Evolutionary conservation across 2,797 vertebrate genomes (phyloP).

Genomic region (Chaetophractus vellerosus): DNA sequence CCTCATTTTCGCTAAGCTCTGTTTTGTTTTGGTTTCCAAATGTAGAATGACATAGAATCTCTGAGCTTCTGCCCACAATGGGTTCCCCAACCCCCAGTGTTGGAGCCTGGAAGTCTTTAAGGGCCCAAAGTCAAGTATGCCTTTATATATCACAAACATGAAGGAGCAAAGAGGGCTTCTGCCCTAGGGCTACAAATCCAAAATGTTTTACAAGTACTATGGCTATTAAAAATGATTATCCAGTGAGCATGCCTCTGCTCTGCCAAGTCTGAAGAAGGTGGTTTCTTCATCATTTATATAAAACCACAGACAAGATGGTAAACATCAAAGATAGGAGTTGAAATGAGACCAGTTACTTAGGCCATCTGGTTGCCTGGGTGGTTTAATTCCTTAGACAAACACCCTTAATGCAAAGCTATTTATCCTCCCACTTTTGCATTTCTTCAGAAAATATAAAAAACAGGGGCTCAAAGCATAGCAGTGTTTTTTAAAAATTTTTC

Average conservation of each 20-base stretch:
- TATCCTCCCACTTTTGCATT: neutral
- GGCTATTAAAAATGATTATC: neutral
- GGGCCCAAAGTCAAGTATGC: neutral
- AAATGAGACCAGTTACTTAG: neutral
- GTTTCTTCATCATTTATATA: neutral
- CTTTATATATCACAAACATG: neutral
- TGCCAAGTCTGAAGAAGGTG: neutral
- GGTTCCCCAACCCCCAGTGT: too few relatives aligned
- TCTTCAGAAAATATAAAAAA: constrained; percentile 4
- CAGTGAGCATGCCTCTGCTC: neutral
- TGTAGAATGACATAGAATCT: neutral
- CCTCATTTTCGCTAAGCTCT: neutral
- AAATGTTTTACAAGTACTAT: neutral
- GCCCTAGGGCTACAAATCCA: neutral
- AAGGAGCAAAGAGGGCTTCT: neutral
- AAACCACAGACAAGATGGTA: constrained; percentile 5
- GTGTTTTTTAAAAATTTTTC: neutral
- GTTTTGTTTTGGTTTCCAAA: neutral
- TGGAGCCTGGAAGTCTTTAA: neutral
- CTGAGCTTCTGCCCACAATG: neutral
- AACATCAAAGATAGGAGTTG: neutral
- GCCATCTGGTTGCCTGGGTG: neutral
- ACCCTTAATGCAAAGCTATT: too few relatives aligned
- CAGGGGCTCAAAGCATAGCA: neutral
- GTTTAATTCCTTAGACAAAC: neutral